Evolutionary conservation across 2,888 invertebrate genomes (phyloP), one percentile per base, ranked within the genome.

Genomic region (Phengaris arion): DNA sequence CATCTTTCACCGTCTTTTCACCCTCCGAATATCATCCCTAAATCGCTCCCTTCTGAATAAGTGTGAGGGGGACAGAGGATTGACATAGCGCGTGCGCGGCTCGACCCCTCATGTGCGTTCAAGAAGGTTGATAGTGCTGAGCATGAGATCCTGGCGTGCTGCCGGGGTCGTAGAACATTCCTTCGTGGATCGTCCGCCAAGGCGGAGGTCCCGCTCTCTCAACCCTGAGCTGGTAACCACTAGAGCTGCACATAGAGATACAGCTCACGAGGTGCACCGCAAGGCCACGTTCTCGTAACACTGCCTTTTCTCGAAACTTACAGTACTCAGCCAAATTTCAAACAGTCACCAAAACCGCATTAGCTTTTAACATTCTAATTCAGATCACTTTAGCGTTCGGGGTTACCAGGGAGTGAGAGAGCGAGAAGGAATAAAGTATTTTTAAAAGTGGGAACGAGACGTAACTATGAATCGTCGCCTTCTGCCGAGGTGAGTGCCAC

Each of bases 131-230:
- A 87, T 89, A 89, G 87, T 88, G 87, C 82, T 83, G 82, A 85
- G 84, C 87, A 88, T 86, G 88, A 87, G 90, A 88, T 89, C 88
- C 90, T 89, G 89, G 86, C 87, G 86, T 83, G 87, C 85, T 89
- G 88, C 87, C 88, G 87, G 88, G 86, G 84, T 85, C 84, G 85
- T 86, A 84, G 84, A 83, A 87, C 93, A 93, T 92, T 93, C 91
- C 91, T 89, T 87, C 87, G 88, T 88, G 91, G 92, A 88, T 88
- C 92, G 89, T 88, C 92, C 92, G 89, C 89, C 85, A 85, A 82
- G 87, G 89, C 92, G 92, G 92, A 87, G 91, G 92, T 92, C 91
- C 91, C 89, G 88, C 90, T 92, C 92, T 92, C 91, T 92, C 91
- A 91, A 84, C 85, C 88, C 88, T 86, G 85, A 83, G 82, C 82